These are phyloP conservation scores for Hippopotamyrus pictus DNA, from an alignment of 2,797 vertebrate genomes.

Conservation along the genomic window DNA sequence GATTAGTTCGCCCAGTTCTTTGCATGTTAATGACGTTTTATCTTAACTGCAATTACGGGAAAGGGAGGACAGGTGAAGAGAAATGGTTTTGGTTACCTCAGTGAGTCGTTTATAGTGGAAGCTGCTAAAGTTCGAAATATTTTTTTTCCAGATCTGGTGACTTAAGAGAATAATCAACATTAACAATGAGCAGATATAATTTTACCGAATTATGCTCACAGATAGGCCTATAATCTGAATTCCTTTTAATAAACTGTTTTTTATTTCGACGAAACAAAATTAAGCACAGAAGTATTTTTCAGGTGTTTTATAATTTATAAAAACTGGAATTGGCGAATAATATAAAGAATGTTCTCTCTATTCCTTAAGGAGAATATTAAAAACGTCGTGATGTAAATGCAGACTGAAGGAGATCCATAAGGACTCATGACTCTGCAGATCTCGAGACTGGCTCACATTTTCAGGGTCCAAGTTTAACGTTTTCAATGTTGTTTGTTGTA, in stretches of 20 bases:
- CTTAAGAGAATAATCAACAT: not conserved
- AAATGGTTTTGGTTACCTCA: not conserved
- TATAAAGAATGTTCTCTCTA: not conserved
- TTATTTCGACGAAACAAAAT: not conserved
- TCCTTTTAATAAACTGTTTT: not conserved
- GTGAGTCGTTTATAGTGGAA: not conserved
- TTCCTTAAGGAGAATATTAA: not conserved
- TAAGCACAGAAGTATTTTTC: not conserved
- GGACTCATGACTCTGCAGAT: not conserved
- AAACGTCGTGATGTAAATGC: not conserved
- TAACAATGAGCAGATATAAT: not conserved
- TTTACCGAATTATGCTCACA: not conserved
- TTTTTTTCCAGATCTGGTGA: not conserved
- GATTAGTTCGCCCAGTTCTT: not conserved
- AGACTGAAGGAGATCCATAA: not conserved
- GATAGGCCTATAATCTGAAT: not conserved
- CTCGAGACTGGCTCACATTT: not conserved
- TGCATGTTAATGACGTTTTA: slow-evolving; percentile 13
- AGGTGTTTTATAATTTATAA: not conserved
- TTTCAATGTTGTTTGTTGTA: not conserved
- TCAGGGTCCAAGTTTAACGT: not conserved
- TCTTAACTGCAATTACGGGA: not conserved
- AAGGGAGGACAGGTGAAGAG: not conserved
- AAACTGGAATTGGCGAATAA: not conserved
- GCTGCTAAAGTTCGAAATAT: not conserved